Base-by-base conservation (phyloP, 2,888 invertebrate genomes). In the Pristionchus mayeri region DNA sequence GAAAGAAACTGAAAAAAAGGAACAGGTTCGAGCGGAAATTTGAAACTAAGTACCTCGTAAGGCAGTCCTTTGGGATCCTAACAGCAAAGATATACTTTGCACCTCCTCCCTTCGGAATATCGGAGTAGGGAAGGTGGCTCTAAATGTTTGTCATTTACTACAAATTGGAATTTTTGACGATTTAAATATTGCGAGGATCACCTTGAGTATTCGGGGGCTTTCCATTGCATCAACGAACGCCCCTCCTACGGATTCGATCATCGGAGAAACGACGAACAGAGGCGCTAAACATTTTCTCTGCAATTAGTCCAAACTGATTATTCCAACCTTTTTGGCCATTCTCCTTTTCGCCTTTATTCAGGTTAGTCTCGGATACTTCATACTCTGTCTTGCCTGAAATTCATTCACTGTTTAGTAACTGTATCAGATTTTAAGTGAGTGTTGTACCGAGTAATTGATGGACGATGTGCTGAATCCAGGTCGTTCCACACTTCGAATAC, bases 401-500 rank as follows among this genome's bases (percentile, higher is more conserved):
- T 24, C n/a, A 1, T n/a, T 24, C 9, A 4, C 3, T 11, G 4
- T 1, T 16, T 4, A 1, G 21, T n/a, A 30, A 30, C 40, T 21
- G 50, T 87, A 86, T 52, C n/a, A n/a, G n/a, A n/a, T n/a, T n/a
- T n/a, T n/a, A n/a, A 92, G 57, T 0, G 92, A 86, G 78, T 91
- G 92, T n/a, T 89, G 89, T 67, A 90, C 91, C 78, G 92, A 92
- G 84, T 92, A 91, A 85, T 92, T 92, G 21, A 91, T 89, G 92
- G 91, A n/a, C n/a, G n/a, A n/a, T n/a, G n/a, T n/a, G n/a, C n/a
- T n/a, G n/a, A n/a, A n/a, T n/a, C n/a, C n/a, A 92, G 3, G 92
- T 92, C 48, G 91, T 92, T 76, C 91, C 93, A 81, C 93, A 93
- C 84, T 93, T 93, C 34, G 93, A 93, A 85, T 92, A 91, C 3